phyloP scores from a whole-genome alignment of 2,888 invertebrate species.

The Orthosia gracilis region DNA sequence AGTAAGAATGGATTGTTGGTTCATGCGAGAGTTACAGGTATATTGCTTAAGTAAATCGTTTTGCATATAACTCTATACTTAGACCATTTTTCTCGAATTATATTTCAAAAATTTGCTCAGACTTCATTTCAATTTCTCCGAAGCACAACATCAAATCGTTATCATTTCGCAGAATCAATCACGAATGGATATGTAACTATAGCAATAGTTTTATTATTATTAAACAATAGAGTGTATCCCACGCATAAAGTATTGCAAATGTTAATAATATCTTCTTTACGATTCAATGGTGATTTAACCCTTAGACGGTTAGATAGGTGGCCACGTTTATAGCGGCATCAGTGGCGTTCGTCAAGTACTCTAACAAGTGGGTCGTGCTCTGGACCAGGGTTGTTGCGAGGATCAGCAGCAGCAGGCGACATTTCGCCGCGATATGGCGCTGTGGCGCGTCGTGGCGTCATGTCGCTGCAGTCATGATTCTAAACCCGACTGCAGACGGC shows the following conservation, averaged over 20 bases:
- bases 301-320: too few relatives aligned
- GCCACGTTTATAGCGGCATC: too few relatives aligned
- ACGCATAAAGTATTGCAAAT: conserved; percentile 12
- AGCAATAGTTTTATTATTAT: conserved; percentile 10
- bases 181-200: neutral
- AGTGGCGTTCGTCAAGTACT: too few relatives aligned
- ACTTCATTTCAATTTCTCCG: neutral
- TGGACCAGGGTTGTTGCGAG: too few relatives aligned
- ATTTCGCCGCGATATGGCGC: too few relatives aligned
- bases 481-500: too few relatives aligned
- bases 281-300: too few relatives aligned
- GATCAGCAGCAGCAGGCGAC: too few relatives aligned
- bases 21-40: neutral
- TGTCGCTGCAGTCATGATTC: too few relatives aligned
- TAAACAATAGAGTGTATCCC: neutral
- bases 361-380: too few relatives aligned
- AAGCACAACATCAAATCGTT: neutral
- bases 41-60: neutral
- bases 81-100: neutral
- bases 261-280: neutral
- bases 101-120: neutral
- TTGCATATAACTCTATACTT: neutral
- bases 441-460: too few relatives aligned
- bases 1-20: too few relatives aligned
- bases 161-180: neutral